Conservation (phyloP, 2,888 invertebrate species). For the Sinopyrophorus schimmeli region DNA sequence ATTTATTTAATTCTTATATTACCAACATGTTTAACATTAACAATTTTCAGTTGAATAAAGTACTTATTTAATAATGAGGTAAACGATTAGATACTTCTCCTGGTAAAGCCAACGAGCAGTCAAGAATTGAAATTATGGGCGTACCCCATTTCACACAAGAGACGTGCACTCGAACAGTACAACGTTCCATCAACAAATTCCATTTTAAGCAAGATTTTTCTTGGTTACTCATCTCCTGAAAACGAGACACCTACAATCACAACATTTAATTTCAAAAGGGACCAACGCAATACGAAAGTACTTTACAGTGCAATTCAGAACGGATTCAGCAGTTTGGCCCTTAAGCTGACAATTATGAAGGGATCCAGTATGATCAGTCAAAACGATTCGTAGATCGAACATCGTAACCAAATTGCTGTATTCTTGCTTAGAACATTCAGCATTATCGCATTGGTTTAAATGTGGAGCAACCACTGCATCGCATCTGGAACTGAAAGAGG, state of each 20-base stretch:
- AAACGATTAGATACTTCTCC: conserved; percentile 49
- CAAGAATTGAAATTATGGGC: conserved; percentile 51
- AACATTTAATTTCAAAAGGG: no score
- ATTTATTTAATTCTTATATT: no score
- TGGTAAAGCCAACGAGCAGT: conserved; percentile 45
- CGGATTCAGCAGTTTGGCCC: conserved; percentile 62
- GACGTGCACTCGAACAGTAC: conserved; percentile 60
- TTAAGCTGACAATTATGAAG: conserved; percentile 62
- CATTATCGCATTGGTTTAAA: conserved; percentile 13
- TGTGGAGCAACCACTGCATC: conserved; percentile 34
- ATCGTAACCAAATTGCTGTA: conserved; percentile 49
- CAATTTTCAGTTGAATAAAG: no score
- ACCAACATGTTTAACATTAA: no score
- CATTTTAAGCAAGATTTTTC: conserved; percentile 64
- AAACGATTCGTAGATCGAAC: conserved; percentile 65
- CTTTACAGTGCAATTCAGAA: conserved; percentile 62
- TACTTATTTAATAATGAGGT: conserved; percentile 51
- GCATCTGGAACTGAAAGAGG: conserved; percentile 42
- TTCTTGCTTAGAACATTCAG: conserved; percentile 31
- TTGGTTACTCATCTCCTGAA: conserved; percentile 58
- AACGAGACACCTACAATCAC: conserved; percentile 56
- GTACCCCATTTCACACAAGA: conserved; percentile 42
- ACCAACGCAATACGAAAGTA: no score
- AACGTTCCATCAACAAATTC: conserved; percentile 67
- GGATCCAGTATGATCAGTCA: conserved; percentile 73